A percentile compares a stretch with the other conserved stretches of the same genome.
Evolutionary conservation across 1,140 invertebrate species (phyloP).

Genomic region (Harpegnathos saltator): DNA sequence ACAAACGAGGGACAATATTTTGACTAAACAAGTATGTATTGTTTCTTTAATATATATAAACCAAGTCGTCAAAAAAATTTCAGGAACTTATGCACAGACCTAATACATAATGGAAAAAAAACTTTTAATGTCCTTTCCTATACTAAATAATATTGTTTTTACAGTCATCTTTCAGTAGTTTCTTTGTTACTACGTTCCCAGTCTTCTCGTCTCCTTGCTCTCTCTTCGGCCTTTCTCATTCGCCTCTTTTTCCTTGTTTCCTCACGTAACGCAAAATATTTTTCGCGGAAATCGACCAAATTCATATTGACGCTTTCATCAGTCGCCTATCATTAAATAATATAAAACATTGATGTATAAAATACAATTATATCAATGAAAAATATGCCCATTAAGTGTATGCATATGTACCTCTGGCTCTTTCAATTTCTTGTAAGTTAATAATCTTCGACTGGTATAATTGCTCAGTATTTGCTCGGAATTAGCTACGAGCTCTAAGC

Average conservation of each 20-base stretch:
- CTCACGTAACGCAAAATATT: conserved; percentile 89
- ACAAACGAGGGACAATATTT: no score
- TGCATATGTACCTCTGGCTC: conserved; percentile 84
- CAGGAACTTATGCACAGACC: no score
- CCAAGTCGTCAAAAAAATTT: no score
- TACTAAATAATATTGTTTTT: conserved; percentile 44
- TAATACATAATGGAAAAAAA: conserved; percentile 50
- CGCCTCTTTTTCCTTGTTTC: conserved; percentile 88
- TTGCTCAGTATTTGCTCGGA: conserved; percentile 94
- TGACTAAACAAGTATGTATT: no score
- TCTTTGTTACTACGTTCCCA: conserved; percentile 78
- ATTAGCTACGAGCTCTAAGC: conserved; percentile 92
- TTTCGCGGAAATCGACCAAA: conserved; percentile 87
- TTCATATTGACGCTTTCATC: conserved; percentile 79
- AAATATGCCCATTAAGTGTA: conserved; percentile 12
- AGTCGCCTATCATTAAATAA: conserved; percentile 68
- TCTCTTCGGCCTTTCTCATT: conserved; percentile 78
- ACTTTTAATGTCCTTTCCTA: conserved; percentile 39
- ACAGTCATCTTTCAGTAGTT: conserved; percentile 68
- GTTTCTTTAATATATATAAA: no score
- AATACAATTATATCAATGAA: conserved; percentile 64
- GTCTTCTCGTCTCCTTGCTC: conserved; percentile 77
- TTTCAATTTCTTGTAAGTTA: conserved; percentile 94
- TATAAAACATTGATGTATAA: conserved; percentile 51
- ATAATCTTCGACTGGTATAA: conserved; percentile 92